These are phyloP conservation scores for Poecilia latipinna DNA, from an alignment of 2,113 vertebrate genomes.

Conservation along the genomic window DNA sequence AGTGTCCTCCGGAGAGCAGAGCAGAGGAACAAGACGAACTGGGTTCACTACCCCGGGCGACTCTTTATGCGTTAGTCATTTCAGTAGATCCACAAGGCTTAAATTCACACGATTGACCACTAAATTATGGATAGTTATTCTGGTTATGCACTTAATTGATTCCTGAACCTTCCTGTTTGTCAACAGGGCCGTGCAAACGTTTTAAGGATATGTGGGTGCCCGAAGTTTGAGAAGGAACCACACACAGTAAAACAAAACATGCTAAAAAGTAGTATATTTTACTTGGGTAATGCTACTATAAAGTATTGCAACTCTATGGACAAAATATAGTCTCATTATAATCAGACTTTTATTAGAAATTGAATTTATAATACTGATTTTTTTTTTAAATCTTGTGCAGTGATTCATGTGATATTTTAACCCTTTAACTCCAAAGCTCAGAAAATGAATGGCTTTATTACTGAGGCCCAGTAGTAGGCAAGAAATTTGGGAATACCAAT, in stretches of 20 bases:
- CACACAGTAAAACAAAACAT: not conserved
- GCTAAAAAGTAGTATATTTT: not conserved
- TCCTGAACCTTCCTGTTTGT: not conserved
- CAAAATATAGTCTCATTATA: no score
- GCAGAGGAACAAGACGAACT: not conserved
- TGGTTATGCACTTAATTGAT: not conserved
- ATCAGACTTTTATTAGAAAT: no score
- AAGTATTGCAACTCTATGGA: no score
- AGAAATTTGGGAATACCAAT: no score
- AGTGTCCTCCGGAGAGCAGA: constrained; percentile 35
- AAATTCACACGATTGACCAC: not conserved
- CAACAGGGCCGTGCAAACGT: not conserved
- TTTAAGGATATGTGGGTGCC: not conserved
- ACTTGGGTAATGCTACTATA: no score
- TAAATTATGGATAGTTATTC: not conserved
- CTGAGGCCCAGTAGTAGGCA: no score
- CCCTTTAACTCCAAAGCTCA: no score
- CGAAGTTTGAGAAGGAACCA: not conserved
- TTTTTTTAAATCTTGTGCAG: no score
- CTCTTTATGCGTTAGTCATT: not conserved
- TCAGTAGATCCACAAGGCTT: not conserved
- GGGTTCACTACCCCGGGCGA: not conserved
- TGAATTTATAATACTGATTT: no score
- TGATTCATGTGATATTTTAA: no score
- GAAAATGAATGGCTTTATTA: no score